Percentiles rank a stretch among this genome's conserved stretches.
Evolutionary conservation across 2,888 invertebrate genomes (phyloP).

Genomic region (Agrotis segetum): DNA sequence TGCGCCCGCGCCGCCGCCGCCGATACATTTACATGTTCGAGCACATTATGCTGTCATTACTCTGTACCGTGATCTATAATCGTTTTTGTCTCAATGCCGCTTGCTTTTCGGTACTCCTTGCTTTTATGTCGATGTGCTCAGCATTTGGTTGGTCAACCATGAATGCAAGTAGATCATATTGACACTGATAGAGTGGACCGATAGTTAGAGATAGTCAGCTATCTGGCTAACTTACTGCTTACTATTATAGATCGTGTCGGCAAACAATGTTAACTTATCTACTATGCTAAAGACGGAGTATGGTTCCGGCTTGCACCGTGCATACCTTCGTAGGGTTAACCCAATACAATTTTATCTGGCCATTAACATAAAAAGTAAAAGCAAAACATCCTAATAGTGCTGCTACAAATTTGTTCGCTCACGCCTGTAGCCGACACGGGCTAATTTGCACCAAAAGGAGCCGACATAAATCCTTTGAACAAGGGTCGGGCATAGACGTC

Average conservation of each 20-base stretch:
- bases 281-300: conserved; percentile 25
- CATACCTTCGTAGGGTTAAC: conserved; percentile 35
- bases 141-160: conserved; percentile 26
- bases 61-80: conserved; percentile 66
- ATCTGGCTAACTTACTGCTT: conserved; percentile 34
- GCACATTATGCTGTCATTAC: conserved; percentile 70
- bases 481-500: conserved; percentile 82
- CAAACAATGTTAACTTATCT: conserved; percentile 50
- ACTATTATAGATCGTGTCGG: conserved; percentile 48
- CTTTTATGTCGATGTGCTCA: conserved; percentile 28
- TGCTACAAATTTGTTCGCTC: conserved; percentile 83
- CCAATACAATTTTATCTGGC: conserved; percentile 41
- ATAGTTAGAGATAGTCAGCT: conserved; percentile 23
- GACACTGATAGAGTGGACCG: conserved; percentile 48
- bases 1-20: conserved; percentile 65
- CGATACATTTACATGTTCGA: conserved; percentile 64
- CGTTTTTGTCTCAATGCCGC: conserved; percentile 49
- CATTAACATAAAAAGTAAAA: conserved; percentile 62
- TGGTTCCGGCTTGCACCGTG: conserved; percentile 18
- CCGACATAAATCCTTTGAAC: conserved; percentile 86
- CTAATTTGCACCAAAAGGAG: conserved; percentile 89
- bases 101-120: conserved; percentile 34
- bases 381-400: conserved; percentile 66
- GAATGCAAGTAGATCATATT: conserved; percentile 25
- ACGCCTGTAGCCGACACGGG: conserved; percentile 84